phyloP scores from a whole-genome alignment of 2,113 vertebrate genomes.

The Calyptommatus sinebrachiatus region DNA sequence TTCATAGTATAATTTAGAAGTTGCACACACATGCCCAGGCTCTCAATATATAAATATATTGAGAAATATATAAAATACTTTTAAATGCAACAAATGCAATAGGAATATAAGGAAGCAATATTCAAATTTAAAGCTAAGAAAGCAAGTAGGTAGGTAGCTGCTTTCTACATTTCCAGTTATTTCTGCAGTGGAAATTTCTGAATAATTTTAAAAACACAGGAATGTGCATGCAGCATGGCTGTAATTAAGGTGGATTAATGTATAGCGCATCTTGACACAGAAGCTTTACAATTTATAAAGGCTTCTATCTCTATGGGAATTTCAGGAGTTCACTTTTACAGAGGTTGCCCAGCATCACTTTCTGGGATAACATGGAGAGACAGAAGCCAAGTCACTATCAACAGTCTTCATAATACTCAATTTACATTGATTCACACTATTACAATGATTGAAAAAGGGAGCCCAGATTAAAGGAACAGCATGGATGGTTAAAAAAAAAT shows the following conservation, averaged over 20 bases:
- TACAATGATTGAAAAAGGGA: too few relatives aligned
- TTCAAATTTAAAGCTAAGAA: neutral
- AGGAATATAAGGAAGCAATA: neutral
- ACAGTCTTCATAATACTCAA: neutral
- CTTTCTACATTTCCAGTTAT: neutral
- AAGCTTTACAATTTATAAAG: neutral
- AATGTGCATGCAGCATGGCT: neutral
- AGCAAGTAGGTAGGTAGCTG: neutral
- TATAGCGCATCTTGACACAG: neutral
- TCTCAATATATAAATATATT: too few relatives aligned
- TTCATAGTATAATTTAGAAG: neutral
- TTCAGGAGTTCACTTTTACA: neutral
- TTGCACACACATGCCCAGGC: too few relatives aligned
- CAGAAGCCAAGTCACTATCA: neutral
- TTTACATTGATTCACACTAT: neutral
- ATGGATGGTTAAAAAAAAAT: too few relatives aligned
- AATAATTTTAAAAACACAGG: neutral
- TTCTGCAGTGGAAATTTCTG: neutral
- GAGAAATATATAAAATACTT: neutral
- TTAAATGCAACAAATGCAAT: neutral
- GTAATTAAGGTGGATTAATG: neutral
- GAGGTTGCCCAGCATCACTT: neutral
- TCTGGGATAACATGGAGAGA: neutral
- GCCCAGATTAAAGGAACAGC: too few relatives aligned
- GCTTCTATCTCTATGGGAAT: neutral